phyloP scores from a whole-genome alignment of 2,888 invertebrate genomes.

The Macroteleia sp. region DNA sequence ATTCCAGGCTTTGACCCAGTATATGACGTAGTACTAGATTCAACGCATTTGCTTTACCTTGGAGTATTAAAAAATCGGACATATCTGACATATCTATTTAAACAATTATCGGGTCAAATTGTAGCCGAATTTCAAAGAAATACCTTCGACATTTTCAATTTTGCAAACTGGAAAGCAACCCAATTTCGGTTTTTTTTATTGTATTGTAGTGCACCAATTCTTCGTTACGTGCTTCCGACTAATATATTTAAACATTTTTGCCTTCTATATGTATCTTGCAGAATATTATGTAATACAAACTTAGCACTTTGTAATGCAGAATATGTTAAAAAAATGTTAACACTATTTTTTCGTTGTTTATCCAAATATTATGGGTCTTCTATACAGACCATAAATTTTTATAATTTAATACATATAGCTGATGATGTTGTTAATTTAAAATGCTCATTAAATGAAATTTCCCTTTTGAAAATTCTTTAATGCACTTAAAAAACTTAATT shows the following conservation, averaged over 20 bases:
- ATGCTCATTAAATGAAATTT: no score
- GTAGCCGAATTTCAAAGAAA: slow-evolving; percentile 66
- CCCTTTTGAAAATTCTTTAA: no score
- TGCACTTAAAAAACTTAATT: slow-evolving; percentile 33
- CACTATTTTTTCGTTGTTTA: not conserved
- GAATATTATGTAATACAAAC: slow-evolving; percentile 26
- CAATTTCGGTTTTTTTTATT: slow-evolving; percentile 65
- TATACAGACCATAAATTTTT: slow-evolving; percentile 10
- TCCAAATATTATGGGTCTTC: not conserved
- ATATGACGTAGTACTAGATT: slow-evolving; percentile 49
- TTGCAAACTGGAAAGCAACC: slow-evolving; percentile 70
- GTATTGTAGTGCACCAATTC: slow-evolving; percentile 42
- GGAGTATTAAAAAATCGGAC: slow-evolving; percentile 28
- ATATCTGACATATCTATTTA: slow-evolving; percentile 22
- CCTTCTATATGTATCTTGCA: no score
- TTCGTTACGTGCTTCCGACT: no score
- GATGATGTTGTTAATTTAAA: slow-evolving; percentile 37
- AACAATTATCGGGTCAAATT: slow-evolving; percentile 43
- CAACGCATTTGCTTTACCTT: slow-evolving; percentile 63
- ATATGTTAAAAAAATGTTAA: not conserved
- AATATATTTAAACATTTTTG: slow-evolving; percentile 59
- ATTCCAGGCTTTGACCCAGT: slow-evolving; percentile 61
- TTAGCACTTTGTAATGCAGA: slow-evolving; percentile 10
- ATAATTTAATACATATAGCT: slow-evolving; percentile 27
- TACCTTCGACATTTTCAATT: slow-evolving; percentile 50